A percentile compares a stretch with the other conserved stretches of the same genome.
These are phyloP conservation scores for Drosophila kanekoi DNA, from an alignment of 2,888 invertebrate species.

Conservation along the genomic window DNA sequence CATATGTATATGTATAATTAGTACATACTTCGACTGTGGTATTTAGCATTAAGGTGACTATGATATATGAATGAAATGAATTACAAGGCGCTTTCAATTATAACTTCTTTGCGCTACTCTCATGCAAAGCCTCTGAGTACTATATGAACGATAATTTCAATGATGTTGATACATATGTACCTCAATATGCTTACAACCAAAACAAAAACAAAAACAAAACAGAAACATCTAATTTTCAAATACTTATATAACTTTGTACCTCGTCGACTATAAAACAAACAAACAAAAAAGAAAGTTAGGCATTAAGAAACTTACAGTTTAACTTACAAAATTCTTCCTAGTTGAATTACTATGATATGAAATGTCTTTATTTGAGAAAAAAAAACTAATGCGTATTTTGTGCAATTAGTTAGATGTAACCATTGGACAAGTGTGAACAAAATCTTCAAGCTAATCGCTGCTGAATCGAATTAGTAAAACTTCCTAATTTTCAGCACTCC, in stretches of 20 bases:
- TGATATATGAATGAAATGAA: conserved; percentile 34
- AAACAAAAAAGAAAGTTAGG: conserved; percentile 34
- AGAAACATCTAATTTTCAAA: conserved; percentile 70
- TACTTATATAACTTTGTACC: conserved; percentile 71
- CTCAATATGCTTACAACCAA: conserved; percentile 73
- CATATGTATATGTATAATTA: conserved; percentile 62
- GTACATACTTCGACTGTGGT: conserved; percentile 85
- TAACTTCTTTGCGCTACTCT: conserved; percentile 50
- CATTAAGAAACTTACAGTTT: conserved; percentile 56
- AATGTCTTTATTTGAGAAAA: conserved; percentile 61
- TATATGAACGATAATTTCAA: conserved; percentile 57
- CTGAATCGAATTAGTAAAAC: conserved; percentile 65
- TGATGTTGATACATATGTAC: conserved; percentile 78
- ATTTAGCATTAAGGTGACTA: conserved; percentile 84
- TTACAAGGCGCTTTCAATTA: conserved; percentile 39
- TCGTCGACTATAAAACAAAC: conserved; percentile 67
- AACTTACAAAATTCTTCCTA: conserved; percentile 65
- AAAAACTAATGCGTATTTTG: conserved; percentile 49
- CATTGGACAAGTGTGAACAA: conserved; percentile 75
- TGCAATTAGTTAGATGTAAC: conserved; percentile 50
- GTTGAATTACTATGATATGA: conserved; percentile 63
- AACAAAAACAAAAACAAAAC: conserved; percentile 8
- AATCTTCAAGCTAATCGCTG: conserved; percentile 60
- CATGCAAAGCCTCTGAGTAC: conserved; percentile 45
- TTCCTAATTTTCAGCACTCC: conserved; percentile 43